Evolutionary conservation across 2,888 invertebrate species (phyloP).

Genomic region (Ennomos quercinarius): DNA sequence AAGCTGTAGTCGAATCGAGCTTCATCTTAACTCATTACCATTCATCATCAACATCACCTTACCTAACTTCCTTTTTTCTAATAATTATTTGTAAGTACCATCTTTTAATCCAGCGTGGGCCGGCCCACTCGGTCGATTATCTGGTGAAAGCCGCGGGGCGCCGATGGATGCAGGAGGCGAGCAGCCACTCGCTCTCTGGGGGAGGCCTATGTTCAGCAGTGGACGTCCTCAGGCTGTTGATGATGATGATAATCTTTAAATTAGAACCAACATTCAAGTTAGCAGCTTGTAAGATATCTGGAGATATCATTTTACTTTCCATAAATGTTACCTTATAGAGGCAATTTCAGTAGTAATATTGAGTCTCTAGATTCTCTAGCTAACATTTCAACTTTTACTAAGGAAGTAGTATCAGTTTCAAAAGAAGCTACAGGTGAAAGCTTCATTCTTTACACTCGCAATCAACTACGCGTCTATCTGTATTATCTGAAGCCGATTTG

Average conservation of each 20-base stretch:
- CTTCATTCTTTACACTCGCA: conserved; percentile 4
- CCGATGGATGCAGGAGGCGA: no score
- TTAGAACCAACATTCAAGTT: conserved; percentile 8
- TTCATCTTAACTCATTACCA: no score
- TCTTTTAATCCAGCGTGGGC: no score
- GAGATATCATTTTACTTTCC: conserved; percentile 9
- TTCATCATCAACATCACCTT: no score
- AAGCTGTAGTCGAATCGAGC: no score
- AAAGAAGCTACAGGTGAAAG: conserved; percentile 27
- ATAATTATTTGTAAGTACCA: no score
- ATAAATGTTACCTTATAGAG: conserved; percentile 10
- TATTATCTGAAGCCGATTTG: background rate
- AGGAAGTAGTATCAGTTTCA: conserved; percentile 12
- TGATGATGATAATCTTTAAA: background rate
- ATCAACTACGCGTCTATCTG: background rate
- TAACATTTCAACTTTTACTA: conserved; percentile 22
- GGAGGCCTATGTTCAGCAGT: no score
- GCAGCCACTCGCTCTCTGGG: no score
- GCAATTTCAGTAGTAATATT: conserved; percentile 11
- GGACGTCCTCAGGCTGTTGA: no score
- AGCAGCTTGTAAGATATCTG: background rate
- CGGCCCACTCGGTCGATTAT: no score
- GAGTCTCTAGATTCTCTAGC: conserved; percentile 7
- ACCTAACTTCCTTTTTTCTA: no score
- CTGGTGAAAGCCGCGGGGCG: no score